Percentiles rank a stretch among this genome's conserved stretches.
These are phyloP conservation scores for Microvelia longipes DNA, from an alignment of 1,140 invertebrate genomes.

Conservation along the genomic window DNA sequence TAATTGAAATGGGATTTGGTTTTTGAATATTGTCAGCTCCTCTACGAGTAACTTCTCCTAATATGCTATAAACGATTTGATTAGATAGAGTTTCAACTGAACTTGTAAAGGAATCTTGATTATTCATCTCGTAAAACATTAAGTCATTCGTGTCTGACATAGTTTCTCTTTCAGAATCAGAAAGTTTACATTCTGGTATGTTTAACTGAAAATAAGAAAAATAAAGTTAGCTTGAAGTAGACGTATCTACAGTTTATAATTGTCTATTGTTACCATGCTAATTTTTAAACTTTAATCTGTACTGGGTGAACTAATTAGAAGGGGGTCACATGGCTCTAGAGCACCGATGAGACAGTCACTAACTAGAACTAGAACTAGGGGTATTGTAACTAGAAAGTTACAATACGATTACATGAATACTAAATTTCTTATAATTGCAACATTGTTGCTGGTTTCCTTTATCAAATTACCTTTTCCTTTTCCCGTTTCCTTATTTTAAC, in stretches of 20 bases:
- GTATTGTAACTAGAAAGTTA: too few relatives aligned
- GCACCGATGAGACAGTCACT: constrained; percentile 33
- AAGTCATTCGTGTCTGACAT: constrained; percentile 5
- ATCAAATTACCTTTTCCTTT: too few relatives aligned
- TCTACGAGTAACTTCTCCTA: constrained; percentile 33
- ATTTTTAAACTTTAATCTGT: too few relatives aligned
- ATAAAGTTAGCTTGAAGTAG: too few relatives aligned
- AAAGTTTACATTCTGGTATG: constrained; percentile 15
- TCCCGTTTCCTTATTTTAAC: too few relatives aligned
- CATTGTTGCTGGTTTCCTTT: too few relatives aligned
- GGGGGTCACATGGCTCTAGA: constrained; percentile 32
- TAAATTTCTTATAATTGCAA: too few relatives aligned
- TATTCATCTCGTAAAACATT: constrained; percentile 10
- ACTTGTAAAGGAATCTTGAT: constrained; percentile 14
- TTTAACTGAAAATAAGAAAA: constrained; percentile 12
- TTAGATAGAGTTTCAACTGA: constrained; percentile 36
- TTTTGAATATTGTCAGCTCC: background rate
- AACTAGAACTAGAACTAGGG: too few relatives aligned
- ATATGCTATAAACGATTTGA: constrained; percentile 36
- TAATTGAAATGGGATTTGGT: background rate
- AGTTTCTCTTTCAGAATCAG: constrained; percentile 16
- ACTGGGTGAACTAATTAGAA: too few relatives aligned
- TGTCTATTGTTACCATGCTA: too few relatives aligned
- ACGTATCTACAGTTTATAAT: too few relatives aligned
- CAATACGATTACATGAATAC: too few relatives aligned